These are phyloP conservation scores for Idris sp. DNA, from an alignment of 1,140 invertebrate species.

Conservation along the genomic window DNA sequence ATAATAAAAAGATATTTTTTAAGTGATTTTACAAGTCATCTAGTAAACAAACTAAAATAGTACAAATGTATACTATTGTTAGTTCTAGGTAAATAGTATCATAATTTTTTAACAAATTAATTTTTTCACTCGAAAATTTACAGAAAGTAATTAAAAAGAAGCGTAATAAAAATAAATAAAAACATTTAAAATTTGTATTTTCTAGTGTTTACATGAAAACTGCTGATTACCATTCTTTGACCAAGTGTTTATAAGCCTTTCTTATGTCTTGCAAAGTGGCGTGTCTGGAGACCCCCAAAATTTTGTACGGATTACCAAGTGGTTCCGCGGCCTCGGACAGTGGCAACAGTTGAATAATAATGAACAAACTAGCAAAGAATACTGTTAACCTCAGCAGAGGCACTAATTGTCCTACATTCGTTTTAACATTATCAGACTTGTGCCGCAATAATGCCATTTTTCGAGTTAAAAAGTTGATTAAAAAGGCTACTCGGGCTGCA, in stretches of 20 bases:
- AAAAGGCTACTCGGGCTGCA: constrained; percentile 60
- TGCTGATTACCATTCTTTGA: constrained; percentile 88
- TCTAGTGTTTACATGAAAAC: too few relatives aligned
- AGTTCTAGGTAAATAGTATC: too few relatives aligned
- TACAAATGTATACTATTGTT: too few relatives aligned
- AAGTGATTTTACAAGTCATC: too few relatives aligned
- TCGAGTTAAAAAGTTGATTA: constrained; percentile 66
- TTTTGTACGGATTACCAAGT: constrained; percentile 90
- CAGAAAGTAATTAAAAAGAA: too few relatives aligned
- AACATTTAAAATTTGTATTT: too few relatives aligned
- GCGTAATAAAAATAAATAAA: too few relatives aligned
- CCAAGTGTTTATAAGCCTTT: constrained; percentile 92
- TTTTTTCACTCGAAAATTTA: too few relatives aligned
- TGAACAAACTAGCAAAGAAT: constrained; percentile 62
- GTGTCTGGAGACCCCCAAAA: constrained; percentile 86
- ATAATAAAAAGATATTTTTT: too few relatives aligned
- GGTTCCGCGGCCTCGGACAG: constrained; percentile 70
- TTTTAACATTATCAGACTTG: constrained; percentile 56
- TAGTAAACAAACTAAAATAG: too few relatives aligned
- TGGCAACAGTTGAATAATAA: constrained; percentile 67
- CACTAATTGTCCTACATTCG: constrained; percentile 48
- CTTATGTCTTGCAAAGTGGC: constrained; percentile 89
- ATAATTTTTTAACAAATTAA: too few relatives aligned
- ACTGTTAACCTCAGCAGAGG: constrained; percentile 66
- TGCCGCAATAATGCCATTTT: constrained; percentile 56